These are phyloP conservation scores for Piscicola geometra DNA, from an alignment of 2,888 invertebrate species.

Conservation along the genomic window DNA sequence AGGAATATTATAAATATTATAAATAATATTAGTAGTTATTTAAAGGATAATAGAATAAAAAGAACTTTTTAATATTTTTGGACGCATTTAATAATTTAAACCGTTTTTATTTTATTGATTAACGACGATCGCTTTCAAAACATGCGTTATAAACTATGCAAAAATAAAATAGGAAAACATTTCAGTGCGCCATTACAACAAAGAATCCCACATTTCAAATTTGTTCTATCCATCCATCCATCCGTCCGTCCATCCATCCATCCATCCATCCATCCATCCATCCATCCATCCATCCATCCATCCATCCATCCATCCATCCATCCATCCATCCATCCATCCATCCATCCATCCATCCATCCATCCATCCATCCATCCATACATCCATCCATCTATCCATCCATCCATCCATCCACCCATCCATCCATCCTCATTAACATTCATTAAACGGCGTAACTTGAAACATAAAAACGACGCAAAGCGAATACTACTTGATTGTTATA, in stretches of 20 bases:
- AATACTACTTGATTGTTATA: background rate
- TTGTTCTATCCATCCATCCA: too few relatives aligned
- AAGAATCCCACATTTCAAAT: background rate
- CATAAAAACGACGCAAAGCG: background rate
- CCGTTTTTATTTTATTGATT: too few relatives aligned
- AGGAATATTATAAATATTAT: too few relatives aligned
- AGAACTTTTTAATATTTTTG: too few relatives aligned
- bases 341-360: background rate
- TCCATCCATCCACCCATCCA: conserved; percentile 10
- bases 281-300: background rate
- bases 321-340: too few relatives aligned
- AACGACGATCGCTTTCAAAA: too few relatives aligned
- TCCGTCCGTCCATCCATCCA: too few relatives aligned
- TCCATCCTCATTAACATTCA: background rate
- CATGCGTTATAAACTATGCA: too few relatives aligned
- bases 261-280: background rate
- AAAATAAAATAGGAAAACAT: too few relatives aligned
- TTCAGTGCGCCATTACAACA: background rate
- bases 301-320: background rate
- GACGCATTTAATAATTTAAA: too few relatives aligned
- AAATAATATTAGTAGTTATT: too few relatives aligned
- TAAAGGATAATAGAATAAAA: too few relatives aligned
- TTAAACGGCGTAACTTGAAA: background rate
- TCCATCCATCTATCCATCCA: background rate
- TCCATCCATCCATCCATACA: conserved; percentile 1